Evolutionary conservation across 2,113 vertebrate species (phyloP).

Genomic region (Cryptomyrus ogoouensis): DNA sequence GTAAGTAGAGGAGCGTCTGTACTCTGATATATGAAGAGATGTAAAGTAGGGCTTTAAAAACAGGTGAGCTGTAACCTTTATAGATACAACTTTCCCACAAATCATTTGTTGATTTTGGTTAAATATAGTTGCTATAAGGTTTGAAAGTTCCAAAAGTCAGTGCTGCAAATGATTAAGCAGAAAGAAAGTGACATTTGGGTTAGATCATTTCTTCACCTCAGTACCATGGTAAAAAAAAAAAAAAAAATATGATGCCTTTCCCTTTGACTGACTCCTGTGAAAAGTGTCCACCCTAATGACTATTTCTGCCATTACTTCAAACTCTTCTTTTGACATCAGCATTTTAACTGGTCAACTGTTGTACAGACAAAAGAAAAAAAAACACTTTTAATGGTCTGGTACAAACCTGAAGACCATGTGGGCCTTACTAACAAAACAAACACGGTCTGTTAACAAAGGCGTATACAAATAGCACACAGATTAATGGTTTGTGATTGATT

Average conservation of each 20-base stretch:
- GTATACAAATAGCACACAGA: slow-evolving; percentile 2
- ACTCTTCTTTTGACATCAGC: background rate
- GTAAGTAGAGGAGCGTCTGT: too few relatives aligned
- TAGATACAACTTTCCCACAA: background rate
- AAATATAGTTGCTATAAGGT: background rate
- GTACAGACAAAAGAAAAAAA: background rate
- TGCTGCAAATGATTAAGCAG: background rate
- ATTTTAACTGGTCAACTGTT: background rate
- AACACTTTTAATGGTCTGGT: background rate
- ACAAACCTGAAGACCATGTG: background rate
- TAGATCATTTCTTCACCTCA: background rate
- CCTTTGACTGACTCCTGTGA: background rate
- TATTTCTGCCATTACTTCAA: background rate
- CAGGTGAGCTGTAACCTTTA: background rate
- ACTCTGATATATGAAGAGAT: background rate
- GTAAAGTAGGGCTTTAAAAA: background rate
- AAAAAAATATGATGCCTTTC: background rate
- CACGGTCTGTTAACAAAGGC: background rate
- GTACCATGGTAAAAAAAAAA: background rate
- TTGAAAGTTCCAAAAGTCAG: background rate
- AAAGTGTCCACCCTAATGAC: background rate
- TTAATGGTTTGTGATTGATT: background rate
- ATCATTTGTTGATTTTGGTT: background rate
- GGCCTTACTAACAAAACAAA: background rate
- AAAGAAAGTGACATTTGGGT: background rate